phyloP scores from a whole-genome alignment of 1,140 invertebrate genomes.

The Dendrolimus punctatus region DNA sequence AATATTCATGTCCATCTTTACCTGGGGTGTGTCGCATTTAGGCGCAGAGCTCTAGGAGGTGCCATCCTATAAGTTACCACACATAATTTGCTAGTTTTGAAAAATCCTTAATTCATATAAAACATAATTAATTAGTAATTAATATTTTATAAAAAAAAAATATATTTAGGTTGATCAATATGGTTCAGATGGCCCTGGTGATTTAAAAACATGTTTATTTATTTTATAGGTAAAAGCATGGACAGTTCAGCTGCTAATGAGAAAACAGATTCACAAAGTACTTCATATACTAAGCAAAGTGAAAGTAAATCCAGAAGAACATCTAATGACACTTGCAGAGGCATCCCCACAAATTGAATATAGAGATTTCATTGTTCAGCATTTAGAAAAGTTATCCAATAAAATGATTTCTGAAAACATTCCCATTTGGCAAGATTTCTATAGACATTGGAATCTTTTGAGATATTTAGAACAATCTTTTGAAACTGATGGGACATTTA shows the following conservation, averaged over 20 bases:
- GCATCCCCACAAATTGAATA: slow-evolving; percentile 67
- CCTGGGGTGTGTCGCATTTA: too few species aligned
- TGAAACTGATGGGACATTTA: slow-evolving; percentile 60
- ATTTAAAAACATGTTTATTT: background rate
- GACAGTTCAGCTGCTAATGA: slow-evolving; percentile 74
- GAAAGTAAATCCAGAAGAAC: slow-evolving; percentile 70
- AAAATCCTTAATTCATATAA: too few species aligned
- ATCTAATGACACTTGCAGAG: slow-evolving; percentile 72
- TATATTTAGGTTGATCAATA: too few species aligned
- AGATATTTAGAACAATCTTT: slow-evolving; percentile 70
- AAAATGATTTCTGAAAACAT: slow-evolving; percentile 45
- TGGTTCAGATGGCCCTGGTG: background rate
- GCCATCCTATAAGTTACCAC: too few species aligned
- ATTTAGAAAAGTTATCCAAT: slow-evolving; percentile 66
- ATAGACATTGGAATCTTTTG: slow-evolving; percentile 73
- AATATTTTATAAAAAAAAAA: too few species aligned
- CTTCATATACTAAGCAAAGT: slow-evolving; percentile 76
- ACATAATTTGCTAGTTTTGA: too few species aligned
- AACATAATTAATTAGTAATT: too few species aligned
- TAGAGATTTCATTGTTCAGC: slow-evolving; percentile 74
- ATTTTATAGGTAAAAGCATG: slow-evolving; percentile 73
- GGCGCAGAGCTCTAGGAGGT: too few species aligned
- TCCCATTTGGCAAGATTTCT: slow-evolving; percentile 63
- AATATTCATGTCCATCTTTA: too few species aligned
- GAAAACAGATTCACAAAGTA: slow-evolving; percentile 76